Percentiles rank a stretch among this genome's conserved stretches.
Conservation (phyloP, 1,140 invertebrate species). For the Hyphantria cunea region DNA sequence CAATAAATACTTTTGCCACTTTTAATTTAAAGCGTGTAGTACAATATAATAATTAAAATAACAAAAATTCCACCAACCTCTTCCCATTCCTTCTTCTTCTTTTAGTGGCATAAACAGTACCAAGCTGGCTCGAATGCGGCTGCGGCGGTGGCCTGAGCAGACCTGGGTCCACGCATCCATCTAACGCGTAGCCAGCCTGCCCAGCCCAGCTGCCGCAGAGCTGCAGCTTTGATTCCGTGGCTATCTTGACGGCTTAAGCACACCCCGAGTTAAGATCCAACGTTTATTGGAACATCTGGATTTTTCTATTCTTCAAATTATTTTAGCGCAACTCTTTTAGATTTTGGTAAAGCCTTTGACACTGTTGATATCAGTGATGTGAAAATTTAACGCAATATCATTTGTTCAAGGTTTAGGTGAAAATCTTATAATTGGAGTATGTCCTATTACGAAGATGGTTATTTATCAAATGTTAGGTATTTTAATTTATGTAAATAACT, state of each 20-base stretch:
- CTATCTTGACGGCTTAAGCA: slow-evolving; percentile 67
- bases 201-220: slow-evolving; percentile 71
- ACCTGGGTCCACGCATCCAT: slow-evolving; percentile 68
- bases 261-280: slow-evolving; percentile 10
- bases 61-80: slow-evolving; percentile 84
- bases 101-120: slow-evolving; percentile 97
- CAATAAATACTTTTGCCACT: too few relatives aligned
- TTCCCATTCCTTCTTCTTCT: slow-evolving; percentile 95
- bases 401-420: slow-evolving; percentile 10
- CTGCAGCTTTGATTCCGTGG: slow-evolving; percentile 70
- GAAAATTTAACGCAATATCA: slow-evolving; percentile 18
- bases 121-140: slow-evolving; percentile 89
- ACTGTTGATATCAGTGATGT: slow-evolving; percentile 4
- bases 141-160: slow-evolving; percentile 72
- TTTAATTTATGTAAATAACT: slow-evolving; percentile 1
- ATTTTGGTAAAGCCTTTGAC: neutral
- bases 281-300: neutral
- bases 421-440: neutral
- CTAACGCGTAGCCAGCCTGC: slow-evolving; percentile 68
- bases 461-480: slow-evolving; percentile 5
- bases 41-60: neutral
- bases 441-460: neutral
- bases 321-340: neutral
- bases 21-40: too few relatives aligned
- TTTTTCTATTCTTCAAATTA: neutral